phyloP scores from a whole-genome alignment of 1,140 invertebrate species.

The Saccostrea glomerata region DNA sequence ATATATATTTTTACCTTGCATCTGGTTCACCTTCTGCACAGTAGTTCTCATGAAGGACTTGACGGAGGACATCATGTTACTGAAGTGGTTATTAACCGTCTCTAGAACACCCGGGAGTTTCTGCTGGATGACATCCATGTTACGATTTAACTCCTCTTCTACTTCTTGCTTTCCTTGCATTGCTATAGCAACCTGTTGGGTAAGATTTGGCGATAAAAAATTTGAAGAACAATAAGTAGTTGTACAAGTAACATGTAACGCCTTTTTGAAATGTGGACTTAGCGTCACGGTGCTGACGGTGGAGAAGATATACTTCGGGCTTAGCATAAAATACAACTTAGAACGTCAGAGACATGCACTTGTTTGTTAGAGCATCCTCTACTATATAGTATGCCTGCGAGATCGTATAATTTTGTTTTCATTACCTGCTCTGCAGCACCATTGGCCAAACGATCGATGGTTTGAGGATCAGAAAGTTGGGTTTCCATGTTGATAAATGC shows the following conservation, averaged over 20 bases:
- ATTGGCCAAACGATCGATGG: conserved; percentile 18
- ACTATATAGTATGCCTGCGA: too few species aligned
- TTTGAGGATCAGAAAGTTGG: conserved; percentile 1
- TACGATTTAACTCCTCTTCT: background rate
- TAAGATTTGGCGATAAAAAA: too few species aligned
- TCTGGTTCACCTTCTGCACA: background rate
- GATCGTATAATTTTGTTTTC: background rate
- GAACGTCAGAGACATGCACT: too few species aligned
- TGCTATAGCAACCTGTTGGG: conserved; percentile 4
- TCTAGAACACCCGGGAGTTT: background rate
- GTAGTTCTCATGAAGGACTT: background rate
- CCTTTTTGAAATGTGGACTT: too few species aligned
- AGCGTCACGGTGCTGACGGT: too few species aligned
- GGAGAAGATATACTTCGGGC: too few species aligned
- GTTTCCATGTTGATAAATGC: background rate
- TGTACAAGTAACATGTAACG: too few species aligned
- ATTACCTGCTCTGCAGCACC: conserved; percentile 5
- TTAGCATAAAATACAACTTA: too few species aligned
- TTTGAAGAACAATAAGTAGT: too few species aligned
- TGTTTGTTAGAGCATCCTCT: too few species aligned
- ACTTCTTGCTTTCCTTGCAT: conserved; percentile 23
- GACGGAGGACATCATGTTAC: conserved; percentile 18
- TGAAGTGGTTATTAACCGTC: background rate
- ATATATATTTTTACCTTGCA: background rate
- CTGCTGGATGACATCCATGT: background rate